phyloP scores from a whole-genome alignment of 2,113 vertebrate genomes.

The Piprites chloris region DNA sequence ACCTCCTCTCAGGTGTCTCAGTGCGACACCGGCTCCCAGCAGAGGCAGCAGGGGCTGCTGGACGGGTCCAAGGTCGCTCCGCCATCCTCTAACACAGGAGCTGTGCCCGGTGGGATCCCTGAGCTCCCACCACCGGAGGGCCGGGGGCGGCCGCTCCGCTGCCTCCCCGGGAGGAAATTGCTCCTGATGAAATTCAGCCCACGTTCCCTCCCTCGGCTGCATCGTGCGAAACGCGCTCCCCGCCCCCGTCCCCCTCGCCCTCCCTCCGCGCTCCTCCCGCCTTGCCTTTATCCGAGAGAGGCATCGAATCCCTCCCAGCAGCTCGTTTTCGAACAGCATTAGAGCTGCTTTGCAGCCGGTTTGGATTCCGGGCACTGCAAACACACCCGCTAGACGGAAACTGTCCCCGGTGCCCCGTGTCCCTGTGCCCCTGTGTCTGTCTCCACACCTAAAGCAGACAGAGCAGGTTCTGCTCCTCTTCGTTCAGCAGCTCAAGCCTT shows the following conservation, averaged over 20 bases:
- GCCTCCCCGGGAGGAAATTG: neutral
- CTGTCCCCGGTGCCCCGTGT: neutral
- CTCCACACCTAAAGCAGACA: neutral
- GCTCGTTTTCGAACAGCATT: neutral
- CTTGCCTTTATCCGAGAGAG: neutral
- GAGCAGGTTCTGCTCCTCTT: neutral
- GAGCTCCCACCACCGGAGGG: rapidly evolving
- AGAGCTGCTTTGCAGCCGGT: neutral
- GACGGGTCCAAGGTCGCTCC: rapidly evolving
- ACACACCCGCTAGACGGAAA: neutral
- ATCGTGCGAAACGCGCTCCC: neutral
- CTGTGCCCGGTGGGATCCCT: neutral
- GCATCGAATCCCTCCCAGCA: neutral
- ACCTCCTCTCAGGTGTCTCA: neutral
- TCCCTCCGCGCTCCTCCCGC: neutral
- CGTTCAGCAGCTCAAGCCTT: neutral
- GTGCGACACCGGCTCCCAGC: neutral
- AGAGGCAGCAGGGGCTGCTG: neutral
- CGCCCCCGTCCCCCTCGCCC: neutral
- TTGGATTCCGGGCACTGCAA: neutral
- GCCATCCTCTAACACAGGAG: neutral
- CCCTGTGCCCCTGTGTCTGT: rapidly evolving
- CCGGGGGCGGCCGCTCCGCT: neutral
- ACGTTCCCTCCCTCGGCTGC: neutral
- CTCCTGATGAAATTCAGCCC: constrained; percentile 15